Base-by-base conservation (phyloP, 2,113 vertebrate species). In the Prunella himalayana region DNA sequence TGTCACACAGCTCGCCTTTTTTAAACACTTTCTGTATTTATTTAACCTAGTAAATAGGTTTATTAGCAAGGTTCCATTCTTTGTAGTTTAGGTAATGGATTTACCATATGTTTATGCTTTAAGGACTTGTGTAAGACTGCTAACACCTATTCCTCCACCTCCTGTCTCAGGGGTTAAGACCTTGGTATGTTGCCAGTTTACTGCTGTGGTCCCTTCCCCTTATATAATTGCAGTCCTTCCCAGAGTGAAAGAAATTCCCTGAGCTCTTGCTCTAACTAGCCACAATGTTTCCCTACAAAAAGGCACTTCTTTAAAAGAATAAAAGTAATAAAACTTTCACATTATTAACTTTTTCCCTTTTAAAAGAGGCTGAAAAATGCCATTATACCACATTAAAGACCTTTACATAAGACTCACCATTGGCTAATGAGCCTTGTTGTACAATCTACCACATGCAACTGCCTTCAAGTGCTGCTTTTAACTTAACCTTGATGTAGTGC, bases 321-420 rank as follows among this genome's bases (percentile, higher is more conserved):
- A 97, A 94, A 97, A 98, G 98, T 97, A 97, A 98, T 99, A 99
- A 99, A 99, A 98, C 98, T 97, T 98, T 97, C 97, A 98, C 98
- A 87, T 99, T 99, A 99, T 98, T 99, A 99, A 99, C 98, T 98
- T 98, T 98, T 98, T 96, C 95, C 97, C 96, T 95, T 98, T 97
- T 95, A 97, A 97, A 96, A 96, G 96, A 89, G 98, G 94, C 98
- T 98, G 98, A 97, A 97, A 98, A 98, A 98, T 98, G 94, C 98
- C 97, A 97, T 97, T 81, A 95, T 96, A 97, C 98, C 98, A 98
- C 98, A 99, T 98, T 97, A 98, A 99, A 98, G 98, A 88, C 96
- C 69, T 97, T 84, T 56, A 65, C 96, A 91, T 97, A 96, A 98
- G 97, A 96, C 97, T 98, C 96, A 97, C 97, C 96, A 96, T 97